phyloP scores from a whole-genome alignment of 1,140 invertebrate species.

The Triops cancriformis region DNA sequence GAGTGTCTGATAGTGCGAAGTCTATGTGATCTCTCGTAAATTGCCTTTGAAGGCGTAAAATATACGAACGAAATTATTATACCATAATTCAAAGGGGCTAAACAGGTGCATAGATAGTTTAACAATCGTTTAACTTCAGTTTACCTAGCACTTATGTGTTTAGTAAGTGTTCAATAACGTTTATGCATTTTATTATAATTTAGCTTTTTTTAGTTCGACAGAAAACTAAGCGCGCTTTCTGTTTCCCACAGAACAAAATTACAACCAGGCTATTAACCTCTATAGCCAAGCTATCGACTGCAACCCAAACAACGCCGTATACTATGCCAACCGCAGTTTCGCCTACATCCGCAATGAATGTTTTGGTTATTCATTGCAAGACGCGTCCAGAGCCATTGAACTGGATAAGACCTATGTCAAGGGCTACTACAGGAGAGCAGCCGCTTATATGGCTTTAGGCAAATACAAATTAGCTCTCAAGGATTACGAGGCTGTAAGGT shows the following conservation, averaged over 20 bases:
- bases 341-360: slow-evolving; percentile 84
- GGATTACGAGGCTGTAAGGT: slow-evolving; percentile 83
- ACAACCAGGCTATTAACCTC: slow-evolving; percentile 74
- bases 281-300: slow-evolving; percentile 86
- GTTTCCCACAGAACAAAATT: slow-evolving; percentile 72
- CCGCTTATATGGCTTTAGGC: slow-evolving; percentile 92
- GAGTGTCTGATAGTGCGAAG: too few species aligned
- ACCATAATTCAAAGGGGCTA: too few species aligned
- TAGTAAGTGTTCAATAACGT: slow-evolving; percentile 20
- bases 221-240: slow-evolving; percentile 18
- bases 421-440: slow-evolving; percentile 85
- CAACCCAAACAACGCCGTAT: slow-evolving; percentile 67
- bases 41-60: too few species aligned
- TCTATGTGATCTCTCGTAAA: too few species aligned
- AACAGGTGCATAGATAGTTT: neutral
- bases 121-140: slow-evolving; percentile 29
- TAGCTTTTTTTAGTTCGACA: slow-evolving; percentile 23
- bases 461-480: slow-evolving; percentile 94
- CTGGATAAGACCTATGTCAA: slow-evolving; percentile 85
- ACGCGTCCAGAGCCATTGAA: slow-evolving; percentile 86
- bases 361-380: slow-evolving; percentile 84
- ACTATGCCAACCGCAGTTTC: slow-evolving; percentile 90
- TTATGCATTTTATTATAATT: slow-evolving; percentile 14
- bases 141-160: slow-evolving; percentile 26
- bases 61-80: too few species aligned